A percentile compares a stretch with the other conserved stretches of the same genome.
Evolutionary conservation across 2,113 vertebrate genomes (phyloP).

Genomic region (Balaeniceps rex): DNA sequence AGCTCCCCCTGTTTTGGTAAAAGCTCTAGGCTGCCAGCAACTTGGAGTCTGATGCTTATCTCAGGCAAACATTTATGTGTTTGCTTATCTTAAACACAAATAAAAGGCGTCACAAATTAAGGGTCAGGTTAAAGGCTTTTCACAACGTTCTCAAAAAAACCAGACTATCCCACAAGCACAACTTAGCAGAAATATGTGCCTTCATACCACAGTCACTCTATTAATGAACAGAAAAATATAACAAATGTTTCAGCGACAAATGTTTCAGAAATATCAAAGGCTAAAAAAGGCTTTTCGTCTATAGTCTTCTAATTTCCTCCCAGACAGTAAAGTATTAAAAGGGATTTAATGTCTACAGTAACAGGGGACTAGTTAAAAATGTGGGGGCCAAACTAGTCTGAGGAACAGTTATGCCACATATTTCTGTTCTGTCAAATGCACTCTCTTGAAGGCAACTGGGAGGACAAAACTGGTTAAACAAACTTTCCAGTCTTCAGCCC

Average conservation of each 20-base stretch:
- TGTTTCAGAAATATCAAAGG: background rate
- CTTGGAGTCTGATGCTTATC: background rate
- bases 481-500: background rate
- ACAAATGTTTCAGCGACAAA: background rate
- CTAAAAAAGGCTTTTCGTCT: background rate
- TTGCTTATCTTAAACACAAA: background rate
- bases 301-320: background rate
- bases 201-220: background rate
- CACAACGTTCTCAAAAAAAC: background rate
- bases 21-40: background rate
- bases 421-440: background rate
- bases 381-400: background rate
- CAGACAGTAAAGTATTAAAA: background rate
- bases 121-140: background rate
- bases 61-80: background rate
- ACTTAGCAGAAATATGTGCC: background rate
- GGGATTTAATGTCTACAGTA: background rate
- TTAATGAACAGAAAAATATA: background rate
- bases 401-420: background rate
- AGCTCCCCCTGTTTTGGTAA: background rate
- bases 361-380: background rate
- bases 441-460: background rate
- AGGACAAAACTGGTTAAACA: background rate
- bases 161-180: background rate
- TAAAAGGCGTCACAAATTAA: background rate